Evolutionary conservation across 2,797 vertebrate species (phyloP).

Genomic region (Pogonophryne albipinna): DNA sequence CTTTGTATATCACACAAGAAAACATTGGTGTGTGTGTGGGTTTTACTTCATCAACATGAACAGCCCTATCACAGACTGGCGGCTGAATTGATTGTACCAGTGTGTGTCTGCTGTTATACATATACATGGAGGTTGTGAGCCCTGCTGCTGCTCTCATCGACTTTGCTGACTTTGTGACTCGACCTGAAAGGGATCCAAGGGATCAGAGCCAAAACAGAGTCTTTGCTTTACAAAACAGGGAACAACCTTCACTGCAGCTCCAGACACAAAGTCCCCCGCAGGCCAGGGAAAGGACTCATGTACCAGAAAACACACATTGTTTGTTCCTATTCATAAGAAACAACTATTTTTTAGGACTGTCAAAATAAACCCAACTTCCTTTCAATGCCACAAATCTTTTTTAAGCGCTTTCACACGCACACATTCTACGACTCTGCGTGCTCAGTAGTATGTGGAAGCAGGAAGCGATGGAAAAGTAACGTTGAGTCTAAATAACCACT

Average conservation of each 20-base stretch:
- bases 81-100: background rate
- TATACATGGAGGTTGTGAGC: background rate
- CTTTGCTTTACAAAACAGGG: background rate
- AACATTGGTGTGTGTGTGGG: background rate
- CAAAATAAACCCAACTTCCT: no score
- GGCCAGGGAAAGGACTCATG: background rate
- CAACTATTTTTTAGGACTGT: no score
- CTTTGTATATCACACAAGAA: background rate
- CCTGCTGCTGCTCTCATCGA: background rate
- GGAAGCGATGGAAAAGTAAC: no score
- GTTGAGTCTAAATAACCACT: no score
- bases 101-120: background rate
- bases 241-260: background rate
- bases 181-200: background rate
- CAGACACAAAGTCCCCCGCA: background rate
- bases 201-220: background rate
- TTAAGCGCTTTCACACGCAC: no score
- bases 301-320: background rate
- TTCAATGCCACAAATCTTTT: no score
- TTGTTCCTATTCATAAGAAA: no score
- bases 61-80: no score
- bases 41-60: background rate
- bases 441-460: no score
- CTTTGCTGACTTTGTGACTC: background rate
- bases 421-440: no score